Evolutionary conservation across 35 echinoderm and acorn worm species (phyloP), one percentile per base, ranked within the genome.

Genomic region (Hemicentrotus pulcherrimus): DNA sequence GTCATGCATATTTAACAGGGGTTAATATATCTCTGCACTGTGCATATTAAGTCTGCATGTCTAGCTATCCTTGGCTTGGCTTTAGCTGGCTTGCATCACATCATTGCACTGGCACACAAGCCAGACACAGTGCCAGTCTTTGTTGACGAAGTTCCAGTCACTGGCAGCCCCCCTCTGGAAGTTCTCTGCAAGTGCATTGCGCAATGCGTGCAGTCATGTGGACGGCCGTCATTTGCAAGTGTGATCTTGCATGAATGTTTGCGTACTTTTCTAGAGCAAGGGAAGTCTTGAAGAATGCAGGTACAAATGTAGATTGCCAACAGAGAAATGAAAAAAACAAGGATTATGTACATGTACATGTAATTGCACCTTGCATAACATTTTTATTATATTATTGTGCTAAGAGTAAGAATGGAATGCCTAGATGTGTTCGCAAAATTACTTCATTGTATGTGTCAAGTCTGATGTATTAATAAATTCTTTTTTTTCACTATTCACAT

Each of bases 121-220:
- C 32, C 48, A 50, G 91, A 90, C 88, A 93, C 32, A 50, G 47
- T 31, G 45, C 28, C 91, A 14, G 91, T 93, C 91, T 47, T 93
- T 93, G 91, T 93, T 93, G 91, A 93, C 91, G 30, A 93, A 93
- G 48, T 93, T 93, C 91, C 91, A 48, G 58, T 48, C 46, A 58
- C 91, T 58, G 47, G 91, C 16, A 50, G 0, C 91, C 91, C 46
- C 91, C 91, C 91, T 93, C 91, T 93, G 91, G 91, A 31, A 93
- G 48, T 90, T 47, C 32, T n/a, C 22, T 33, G 46, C 32, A 10
- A 22, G 31, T 32, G 32, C 88, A 28, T 19, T 90, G 31, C 32
- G 32, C 88, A 90, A 24, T 32, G 14, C 5, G 32, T 16, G 88
- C 32, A 13, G n/a, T 47, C 4, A 90, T 90, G 88, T 41, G 0